These are phyloP conservation scores for Epiperipatus broadwayi DNA, from an alignment of 2,888 invertebrate genomes.

Conservation along the genomic window DNA sequence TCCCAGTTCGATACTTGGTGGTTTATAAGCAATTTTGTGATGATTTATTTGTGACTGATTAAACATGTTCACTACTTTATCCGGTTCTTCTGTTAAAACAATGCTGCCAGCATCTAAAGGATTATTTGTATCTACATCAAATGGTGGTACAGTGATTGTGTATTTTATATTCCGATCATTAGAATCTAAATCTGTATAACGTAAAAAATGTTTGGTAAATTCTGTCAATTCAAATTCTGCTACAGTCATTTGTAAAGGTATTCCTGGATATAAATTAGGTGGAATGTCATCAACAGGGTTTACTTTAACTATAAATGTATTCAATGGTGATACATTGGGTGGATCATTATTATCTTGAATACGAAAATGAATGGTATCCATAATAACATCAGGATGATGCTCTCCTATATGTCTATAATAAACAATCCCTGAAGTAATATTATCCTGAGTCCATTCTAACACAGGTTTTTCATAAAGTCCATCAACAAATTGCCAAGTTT, in stretches of 20 bases:
- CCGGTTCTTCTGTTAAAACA: slow-evolving; percentile 22
- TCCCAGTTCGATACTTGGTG: slow-evolving; percentile 25
- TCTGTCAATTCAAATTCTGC: slow-evolving; percentile 24
- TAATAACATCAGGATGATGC: slow-evolving; percentile 20
- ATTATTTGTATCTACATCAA: slow-evolving; percentile 24
- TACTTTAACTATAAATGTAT: slow-evolving; percentile 25
- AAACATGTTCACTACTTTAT: slow-evolving; percentile 21
- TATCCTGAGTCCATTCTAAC: slow-evolving; percentile 24
- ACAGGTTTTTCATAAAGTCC: slow-evolving; percentile 25
- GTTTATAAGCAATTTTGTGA: slow-evolving; percentile 26
- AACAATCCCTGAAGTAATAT: slow-evolving; percentile 25
- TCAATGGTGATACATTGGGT: slow-evolving; percentile 24
- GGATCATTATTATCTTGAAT: slow-evolving; percentile 24
- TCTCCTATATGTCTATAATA: slow-evolving; percentile 26
- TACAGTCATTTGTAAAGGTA: slow-evolving; percentile 23
- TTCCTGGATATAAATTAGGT: slow-evolving; percentile 23
- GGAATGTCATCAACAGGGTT: slow-evolving; percentile 26
- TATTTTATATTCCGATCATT: slow-evolving; percentile 22
- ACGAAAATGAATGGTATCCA: slow-evolving; percentile 23
- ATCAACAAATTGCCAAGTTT: slow-evolving; percentile 23
- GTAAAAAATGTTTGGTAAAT: slow-evolving; percentile 22
- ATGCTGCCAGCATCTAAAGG: slow-evolving; percentile 22
- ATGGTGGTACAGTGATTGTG: slow-evolving; percentile 21
- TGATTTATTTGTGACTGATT: slow-evolving; percentile 28
- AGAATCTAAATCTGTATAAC: slow-evolving; percentile 24